A percentile compares a stretch with the other conserved stretches of the same genome.
Evolutionary conservation across 2,797 vertebrate genomes (phyloP).

Genomic region (Melanotaenia maccullochi): DNA sequence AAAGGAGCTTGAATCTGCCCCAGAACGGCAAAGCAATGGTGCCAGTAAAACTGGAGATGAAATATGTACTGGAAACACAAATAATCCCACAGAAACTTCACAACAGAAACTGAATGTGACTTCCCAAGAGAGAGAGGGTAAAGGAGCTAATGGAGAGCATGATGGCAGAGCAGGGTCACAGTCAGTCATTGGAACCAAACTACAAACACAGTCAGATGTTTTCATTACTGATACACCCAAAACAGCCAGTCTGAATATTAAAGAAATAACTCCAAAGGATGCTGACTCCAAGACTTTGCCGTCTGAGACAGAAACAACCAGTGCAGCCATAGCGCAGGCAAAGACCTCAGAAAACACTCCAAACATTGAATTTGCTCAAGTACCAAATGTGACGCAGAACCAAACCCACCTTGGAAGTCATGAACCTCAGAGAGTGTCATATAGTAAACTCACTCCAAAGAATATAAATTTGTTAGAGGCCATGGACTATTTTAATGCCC

Average conservation of each 20-base stretch:
- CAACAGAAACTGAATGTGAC: slow-evolving; percentile 9
- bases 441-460: slow-evolving; percentile 9
- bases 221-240: slow-evolving; percentile 28
- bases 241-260: slow-evolving; percentile 4
- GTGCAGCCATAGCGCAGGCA: background rate
- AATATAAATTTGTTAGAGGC: background rate
- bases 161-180: slow-evolving; percentile 7
- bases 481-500: slow-evolving; percentile 14
- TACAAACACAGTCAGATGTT: slow-evolving; percentile 18
- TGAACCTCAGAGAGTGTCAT: slow-evolving; percentile 37
- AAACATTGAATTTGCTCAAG: background rate
- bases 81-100: background rate
- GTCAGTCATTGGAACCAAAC: background rate
- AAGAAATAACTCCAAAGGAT: slow-evolving; percentile 23
- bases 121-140: slow-evolving; percentile 4
- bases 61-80: slow-evolving; percentile 1
- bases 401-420: slow-evolving; percentile 19
- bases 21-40: background rate
- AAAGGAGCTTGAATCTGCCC: slow-evolving; percentile 24
- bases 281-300: slow-evolving; percentile 13
- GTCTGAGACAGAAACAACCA: background rate
- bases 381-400: background rate
- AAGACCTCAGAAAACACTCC: rapidly evolving
- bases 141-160: slow-evolving; percentile 10
- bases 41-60: background rate